Percentiles rank a stretch among this genome's conserved stretches.
phyloP scores from a whole-genome alignment of 1,140 invertebrate genomes.

The Grapholita molesta region DNA sequence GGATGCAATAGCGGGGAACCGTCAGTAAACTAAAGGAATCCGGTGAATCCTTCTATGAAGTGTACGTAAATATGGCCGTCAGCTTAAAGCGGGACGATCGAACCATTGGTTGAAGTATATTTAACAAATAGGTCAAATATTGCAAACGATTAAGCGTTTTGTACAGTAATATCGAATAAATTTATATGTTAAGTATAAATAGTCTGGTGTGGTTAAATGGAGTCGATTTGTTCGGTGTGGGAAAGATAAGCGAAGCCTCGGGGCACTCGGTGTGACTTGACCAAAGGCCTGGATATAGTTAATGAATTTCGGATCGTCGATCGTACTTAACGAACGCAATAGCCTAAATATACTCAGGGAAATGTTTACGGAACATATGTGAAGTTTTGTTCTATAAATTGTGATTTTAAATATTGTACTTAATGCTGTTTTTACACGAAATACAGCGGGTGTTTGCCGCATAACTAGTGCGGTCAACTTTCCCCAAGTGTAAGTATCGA shows the following conservation, averaged over 20 bases:
- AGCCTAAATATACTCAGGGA: neutral
- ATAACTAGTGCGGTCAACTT: neutral
- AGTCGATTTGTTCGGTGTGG: constrained; percentile 18
- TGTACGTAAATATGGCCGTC: constrained; percentile 65
- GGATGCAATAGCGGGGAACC: constrained; percentile 60
- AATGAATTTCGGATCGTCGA: neutral
- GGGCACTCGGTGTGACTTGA: constrained; percentile 47
- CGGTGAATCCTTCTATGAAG: constrained; percentile 68
- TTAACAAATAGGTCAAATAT: constrained; percentile 66
- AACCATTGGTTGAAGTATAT: constrained; percentile 47
- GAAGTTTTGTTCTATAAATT: neutral
- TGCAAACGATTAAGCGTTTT: constrained; percentile 70
- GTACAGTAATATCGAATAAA: constrained; percentile 71
- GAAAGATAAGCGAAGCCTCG: constrained; percentile 36
- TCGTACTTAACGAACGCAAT: neutral
- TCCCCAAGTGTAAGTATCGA: neutral
- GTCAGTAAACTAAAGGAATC: constrained; percentile 35
- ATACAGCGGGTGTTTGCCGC: neutral
- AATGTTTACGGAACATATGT: neutral
- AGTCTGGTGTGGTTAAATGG: constrained; percentile 62
- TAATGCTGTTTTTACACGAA: neutral
- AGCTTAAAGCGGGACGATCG: constrained; percentile 60
- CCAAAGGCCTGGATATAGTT: neutral
- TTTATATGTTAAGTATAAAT: constrained; percentile 62
- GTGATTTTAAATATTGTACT: neutral